Conservation (phyloP, 2,888 invertebrate genomes). For the Drosophila demipolita region DNA sequence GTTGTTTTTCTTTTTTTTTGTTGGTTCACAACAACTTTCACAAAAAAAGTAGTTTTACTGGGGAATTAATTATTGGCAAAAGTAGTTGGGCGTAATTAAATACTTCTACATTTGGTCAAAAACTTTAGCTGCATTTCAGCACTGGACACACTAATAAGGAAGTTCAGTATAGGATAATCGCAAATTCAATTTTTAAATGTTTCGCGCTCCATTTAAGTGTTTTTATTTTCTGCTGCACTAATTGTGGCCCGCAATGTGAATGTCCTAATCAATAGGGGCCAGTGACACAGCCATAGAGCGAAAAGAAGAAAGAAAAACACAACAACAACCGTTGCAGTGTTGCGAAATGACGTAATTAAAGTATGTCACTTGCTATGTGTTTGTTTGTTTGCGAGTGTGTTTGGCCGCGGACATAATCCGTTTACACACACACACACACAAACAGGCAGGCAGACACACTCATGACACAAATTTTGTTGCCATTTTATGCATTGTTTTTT, state of each 20-base stretch:
- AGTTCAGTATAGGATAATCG: constrained; percentile 36
- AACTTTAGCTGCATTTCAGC: constrained; percentile 12
- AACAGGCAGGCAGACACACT: constrained; percentile 13
- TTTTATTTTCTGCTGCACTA: constrained; percentile 30
- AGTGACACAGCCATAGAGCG: constrained; percentile 48
- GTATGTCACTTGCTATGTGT: constrained; percentile 54
- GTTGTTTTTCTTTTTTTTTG: constrained; percentile 12
- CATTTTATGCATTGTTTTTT: constrained; percentile 45
- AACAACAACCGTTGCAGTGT: constrained; percentile 42
- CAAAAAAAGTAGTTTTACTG: constrained; percentile 47
- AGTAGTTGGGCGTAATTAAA: constrained; percentile 59
- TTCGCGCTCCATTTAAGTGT: constrained; percentile 43
- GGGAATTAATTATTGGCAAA: constrained; percentile 68
- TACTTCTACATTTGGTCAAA: constrained; percentile 59
- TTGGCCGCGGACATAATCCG: constrained; percentile 54
- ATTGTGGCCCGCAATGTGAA: constrained; percentile 63
- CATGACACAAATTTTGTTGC: constrained; percentile 64
- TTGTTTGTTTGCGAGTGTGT: constrained; percentile 36
- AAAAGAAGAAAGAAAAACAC: constrained; percentile 9
- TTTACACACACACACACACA: constrained; percentile 33
- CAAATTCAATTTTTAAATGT: constrained; percentile 26
- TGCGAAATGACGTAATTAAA: constrained; percentile 72
- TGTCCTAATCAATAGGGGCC: constrained; percentile 72
- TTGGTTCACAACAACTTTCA: constrained; percentile 73
- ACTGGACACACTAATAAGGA: constrained; percentile 49